phyloP scores from a whole-genome alignment of 2,797 vertebrate genomes.

The Dicrostonyx torquatus region DNA sequence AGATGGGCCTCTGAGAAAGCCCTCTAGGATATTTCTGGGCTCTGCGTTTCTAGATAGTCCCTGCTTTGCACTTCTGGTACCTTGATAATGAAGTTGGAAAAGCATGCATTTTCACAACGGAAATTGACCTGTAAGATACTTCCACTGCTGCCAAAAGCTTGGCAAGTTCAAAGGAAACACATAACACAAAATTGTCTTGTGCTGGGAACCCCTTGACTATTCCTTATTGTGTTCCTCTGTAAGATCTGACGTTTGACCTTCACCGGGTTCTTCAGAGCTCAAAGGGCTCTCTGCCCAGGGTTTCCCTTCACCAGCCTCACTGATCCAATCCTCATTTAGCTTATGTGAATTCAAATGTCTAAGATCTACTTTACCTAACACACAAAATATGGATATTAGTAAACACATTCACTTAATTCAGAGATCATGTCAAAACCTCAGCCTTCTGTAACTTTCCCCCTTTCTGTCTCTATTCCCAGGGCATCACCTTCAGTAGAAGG shows the following conservation, averaged over 20 bases:
- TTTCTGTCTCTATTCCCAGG: constrained; percentile 75
- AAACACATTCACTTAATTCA: constrained; percentile 12
- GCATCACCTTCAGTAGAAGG: constrained; percentile 71
- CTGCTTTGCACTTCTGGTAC: not conserved
- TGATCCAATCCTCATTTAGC: not conserved
- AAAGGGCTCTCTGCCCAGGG: not conserved
- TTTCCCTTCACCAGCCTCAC: not conserved
- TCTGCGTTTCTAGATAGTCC: not conserved
- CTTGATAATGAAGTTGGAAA: not conserved
- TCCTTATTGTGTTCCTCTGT: not conserved
- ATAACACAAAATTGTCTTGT: not conserved
- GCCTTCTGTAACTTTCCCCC: constrained; percentile 69
- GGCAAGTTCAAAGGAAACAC: not conserved
- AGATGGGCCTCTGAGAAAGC: not conserved
- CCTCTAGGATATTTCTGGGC: not conserved
- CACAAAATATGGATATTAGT: not conserved
- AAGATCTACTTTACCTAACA: not conserved
- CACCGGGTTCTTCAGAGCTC: not conserved
- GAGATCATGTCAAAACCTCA: not conserved
- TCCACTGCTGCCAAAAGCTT: not conserved
- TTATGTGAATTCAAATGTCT: not conserved
- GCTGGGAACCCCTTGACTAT: not conserved
- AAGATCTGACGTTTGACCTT: not conserved
- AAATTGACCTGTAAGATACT: not conserved
- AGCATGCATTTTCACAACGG: not conserved